Conservation (phyloP, 2,888 invertebrate species). For the Rhagophthalmus giganteus region DNA sequence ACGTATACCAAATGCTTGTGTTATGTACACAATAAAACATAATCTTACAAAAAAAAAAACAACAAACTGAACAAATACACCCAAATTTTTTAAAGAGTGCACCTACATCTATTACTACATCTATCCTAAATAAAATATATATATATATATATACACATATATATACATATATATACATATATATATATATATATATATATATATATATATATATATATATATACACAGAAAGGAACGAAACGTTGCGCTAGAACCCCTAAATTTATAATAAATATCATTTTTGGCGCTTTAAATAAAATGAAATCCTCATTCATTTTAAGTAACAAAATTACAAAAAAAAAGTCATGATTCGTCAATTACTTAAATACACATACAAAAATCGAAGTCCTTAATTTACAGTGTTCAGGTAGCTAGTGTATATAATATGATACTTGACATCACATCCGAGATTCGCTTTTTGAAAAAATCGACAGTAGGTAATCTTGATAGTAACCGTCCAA, state of each 20-base stretch:
- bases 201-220: no score
- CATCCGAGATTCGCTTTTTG: no score
- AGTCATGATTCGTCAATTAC: constrained; percentile 44
- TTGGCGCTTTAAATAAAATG: constrained; percentile 55
- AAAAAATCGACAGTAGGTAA: no score
- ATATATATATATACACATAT: no score
- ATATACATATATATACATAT: no score
- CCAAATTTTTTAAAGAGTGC: constrained; percentile 31
- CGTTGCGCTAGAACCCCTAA: constrained; percentile 51
- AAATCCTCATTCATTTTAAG: constrained; percentile 53
- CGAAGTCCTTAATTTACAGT: no score
- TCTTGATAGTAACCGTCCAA: no score
- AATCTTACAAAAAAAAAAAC: constrained; percentile 44
- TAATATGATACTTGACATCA: no score
- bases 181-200: no score
- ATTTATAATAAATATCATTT: constrained; percentile 52
- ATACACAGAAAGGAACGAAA: constrained; percentile 54
- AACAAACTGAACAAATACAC: constrained; percentile 42
- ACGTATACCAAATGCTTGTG: constrained; percentile 54
- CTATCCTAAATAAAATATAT: constrained; percentile 38
- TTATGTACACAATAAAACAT: constrained; percentile 49
- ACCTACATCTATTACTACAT: constrained; percentile 21
- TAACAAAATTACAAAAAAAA: constrained; percentile 51
- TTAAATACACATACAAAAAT: constrained; percentile 14
- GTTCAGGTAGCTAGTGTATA: no score